Evolutionary conservation across 1,140 invertebrate species (phyloP), one percentile per base, ranked within the genome.

Genomic region (Drosophila triauraria): DNA sequence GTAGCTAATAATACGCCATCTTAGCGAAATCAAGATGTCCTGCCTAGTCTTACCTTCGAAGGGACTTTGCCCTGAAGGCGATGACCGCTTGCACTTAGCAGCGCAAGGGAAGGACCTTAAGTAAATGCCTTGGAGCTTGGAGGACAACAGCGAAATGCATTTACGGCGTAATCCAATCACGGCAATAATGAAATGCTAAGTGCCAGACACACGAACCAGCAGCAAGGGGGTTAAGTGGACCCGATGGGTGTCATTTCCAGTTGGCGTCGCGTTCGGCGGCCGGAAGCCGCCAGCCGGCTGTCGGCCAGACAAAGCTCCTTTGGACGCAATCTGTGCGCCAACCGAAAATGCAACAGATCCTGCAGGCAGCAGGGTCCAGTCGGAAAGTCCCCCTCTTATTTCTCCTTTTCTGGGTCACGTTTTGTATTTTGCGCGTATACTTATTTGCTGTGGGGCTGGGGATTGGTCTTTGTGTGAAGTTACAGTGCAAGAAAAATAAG

Each of bases 131-230:
- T 8, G 32, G 32, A 46, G 61, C 62, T 17, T 51, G 40, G 74
- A 35, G 42, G 50, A 77, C 63, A 69, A 61, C 75, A 71, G 76
- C 75, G 75, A 78, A 78, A 78, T 78, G 75, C 76, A 78, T 78
- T 78, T 78, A 78, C 76, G 54, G 58, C 76, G 76, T 78, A 78
- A 78, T 78, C 76, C 76, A 78, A 78, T 78, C 76, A 63, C 50
- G 59, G 58, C 76, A 70, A 78, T 78, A 78, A 78, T 78, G 76
- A 78, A 78, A 78, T 78, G 75, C 75, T 78, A 78, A 78, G 75
- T 78, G 76, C 75, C 75, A 63, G 75, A 50, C 75, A 62, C 64
- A 78, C 30, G 13, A 56, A 40, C 48, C 50, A 65, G 48, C 23
- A 48, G 23, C 50, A 32, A 40, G 32, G 40, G 40, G 42, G 30